phyloP scores from a whole-genome alignment of 1,140 invertebrate genomes.

The Orchesella cincta region DNA sequence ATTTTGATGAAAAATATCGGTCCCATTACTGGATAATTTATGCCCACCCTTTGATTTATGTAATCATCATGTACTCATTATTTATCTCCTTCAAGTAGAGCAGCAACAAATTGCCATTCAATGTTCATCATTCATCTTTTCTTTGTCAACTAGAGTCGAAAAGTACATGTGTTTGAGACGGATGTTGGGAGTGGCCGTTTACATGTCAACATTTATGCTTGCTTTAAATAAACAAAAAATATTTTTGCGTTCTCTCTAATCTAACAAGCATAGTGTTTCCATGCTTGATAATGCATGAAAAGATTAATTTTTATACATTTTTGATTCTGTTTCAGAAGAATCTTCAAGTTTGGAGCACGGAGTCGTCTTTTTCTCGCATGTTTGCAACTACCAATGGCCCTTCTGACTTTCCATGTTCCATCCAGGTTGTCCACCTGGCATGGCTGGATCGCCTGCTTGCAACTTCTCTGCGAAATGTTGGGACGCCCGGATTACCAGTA shows the following conservation, averaged over 20 bases:
- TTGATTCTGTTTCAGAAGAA: slow-evolving; percentile 28
- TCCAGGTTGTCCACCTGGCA: slow-evolving; percentile 4
- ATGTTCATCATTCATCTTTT: slow-evolving; percentile 10
- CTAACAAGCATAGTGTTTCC: too few relatives aligned
- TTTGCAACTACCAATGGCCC: slow-evolving; percentile 31
- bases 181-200: too few relatives aligned
- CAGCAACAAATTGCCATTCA: neutral
- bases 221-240: too few relatives aligned
- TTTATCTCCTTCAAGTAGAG: slow-evolving; percentile 33
- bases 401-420: slow-evolving; percentile 20
- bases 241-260: too few relatives aligned
- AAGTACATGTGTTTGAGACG: neutral
- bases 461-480: slow-evolving; percentile 9
- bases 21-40: too few relatives aligned
- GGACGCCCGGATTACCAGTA: slow-evolving; percentile 31
- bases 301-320: neutral
- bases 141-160: neutral
- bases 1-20: too few relatives aligned
- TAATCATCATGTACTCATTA: slow-evolving; percentile 37
- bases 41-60: slow-evolving; percentile 48
- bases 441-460: slow-evolving; percentile 27
- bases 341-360: slow-evolving; percentile 26
- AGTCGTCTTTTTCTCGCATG: slow-evolving; percentile 35
- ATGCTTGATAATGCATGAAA: too few relatives aligned
- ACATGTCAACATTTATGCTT: neutral